phyloP scores from a whole-genome alignment of 2,113 vertebrate species.

The Zapus hudsonius region DNA sequence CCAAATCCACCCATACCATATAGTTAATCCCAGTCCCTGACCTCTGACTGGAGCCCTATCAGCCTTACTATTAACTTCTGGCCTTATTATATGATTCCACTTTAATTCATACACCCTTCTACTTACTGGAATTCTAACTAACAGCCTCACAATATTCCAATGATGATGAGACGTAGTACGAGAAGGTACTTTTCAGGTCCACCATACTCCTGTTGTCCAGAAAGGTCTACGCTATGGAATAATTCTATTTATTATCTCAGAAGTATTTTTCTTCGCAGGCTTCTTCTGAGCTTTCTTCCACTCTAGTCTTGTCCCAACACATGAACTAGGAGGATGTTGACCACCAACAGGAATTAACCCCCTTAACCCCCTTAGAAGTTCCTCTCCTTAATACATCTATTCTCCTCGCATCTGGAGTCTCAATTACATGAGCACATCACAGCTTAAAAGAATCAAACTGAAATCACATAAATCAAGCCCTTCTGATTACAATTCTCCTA shows the following conservation, averaged over 20 bases:
- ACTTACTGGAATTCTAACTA: accelerated
- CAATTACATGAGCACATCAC: background rate
- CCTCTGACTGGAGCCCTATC: background rate
- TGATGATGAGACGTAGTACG: no score
- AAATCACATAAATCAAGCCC: conserved; percentile 37
- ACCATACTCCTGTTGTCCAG: background rate
- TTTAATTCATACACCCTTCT: background rate
- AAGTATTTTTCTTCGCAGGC: background rate
- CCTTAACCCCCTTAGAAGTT: background rate
- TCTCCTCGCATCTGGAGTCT: accelerated
- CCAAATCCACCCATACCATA: no score
- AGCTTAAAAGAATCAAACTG: background rate
- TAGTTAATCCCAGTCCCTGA: background rate
- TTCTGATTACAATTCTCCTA: accelerated
- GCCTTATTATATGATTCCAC: background rate
- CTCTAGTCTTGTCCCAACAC: background rate
- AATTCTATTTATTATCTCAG: background rate
- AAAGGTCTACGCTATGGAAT: background rate
- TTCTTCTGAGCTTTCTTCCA: background rate
- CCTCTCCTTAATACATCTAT: background rate
- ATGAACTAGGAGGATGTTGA: accelerated
- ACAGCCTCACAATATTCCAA: background rate
- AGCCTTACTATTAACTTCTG: background rate
- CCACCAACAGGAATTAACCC: accelerated
- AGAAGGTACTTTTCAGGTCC: background rate